Evolutionary conservation across 2,888 invertebrate species (phyloP).

Genomic region (Callyntrura sp.): DNA sequence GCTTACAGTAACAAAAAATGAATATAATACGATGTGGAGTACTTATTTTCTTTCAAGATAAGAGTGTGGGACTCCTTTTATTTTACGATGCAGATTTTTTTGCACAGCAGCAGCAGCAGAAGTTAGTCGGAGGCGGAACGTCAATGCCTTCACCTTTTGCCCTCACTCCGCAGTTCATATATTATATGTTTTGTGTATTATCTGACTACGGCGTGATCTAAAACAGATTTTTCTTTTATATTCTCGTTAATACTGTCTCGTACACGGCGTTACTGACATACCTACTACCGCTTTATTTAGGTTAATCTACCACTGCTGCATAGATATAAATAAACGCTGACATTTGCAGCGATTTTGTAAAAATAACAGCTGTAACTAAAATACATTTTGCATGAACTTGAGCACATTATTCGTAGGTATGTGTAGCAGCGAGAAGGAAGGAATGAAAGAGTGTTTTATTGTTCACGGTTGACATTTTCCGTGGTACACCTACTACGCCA

Average conservation of each 20-base stretch:
- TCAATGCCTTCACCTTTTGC: slow-evolving; percentile 73
- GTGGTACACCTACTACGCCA: slow-evolving; percentile 5
- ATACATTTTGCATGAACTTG: slow-evolving; percentile 51
- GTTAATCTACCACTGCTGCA: not conserved
- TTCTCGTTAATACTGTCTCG: not conserved
- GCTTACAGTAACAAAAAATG: not conserved
- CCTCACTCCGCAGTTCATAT: slow-evolving; percentile 7
- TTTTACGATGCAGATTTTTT: slow-evolving; percentile 49
- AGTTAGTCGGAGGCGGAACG: slow-evolving; percentile 34
- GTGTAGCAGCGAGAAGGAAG: not conserved
- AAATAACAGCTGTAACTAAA: too few species aligned
- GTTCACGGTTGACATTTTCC: slow-evolving; percentile 67
- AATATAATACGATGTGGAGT: not conserved
- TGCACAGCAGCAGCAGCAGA: slow-evolving; percentile 21
- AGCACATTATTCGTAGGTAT: slow-evolving; percentile 2
- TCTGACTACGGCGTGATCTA: not conserved
- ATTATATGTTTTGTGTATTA: too few species aligned
- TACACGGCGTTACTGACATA: slow-evolving; percentile 1
- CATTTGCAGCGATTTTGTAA: too few species aligned
- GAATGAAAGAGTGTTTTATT: slow-evolving; percentile 3
- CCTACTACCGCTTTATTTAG: not conserved
- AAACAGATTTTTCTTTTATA: slow-evolving; percentile 22
- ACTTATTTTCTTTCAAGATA: slow-evolving; percentile 1
- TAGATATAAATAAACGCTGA: too few species aligned
- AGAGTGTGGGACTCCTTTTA: not conserved